Evolutionary conservation across 2,113 vertebrate species (phyloP).

Genomic region (Tyrannus savana): DNA sequence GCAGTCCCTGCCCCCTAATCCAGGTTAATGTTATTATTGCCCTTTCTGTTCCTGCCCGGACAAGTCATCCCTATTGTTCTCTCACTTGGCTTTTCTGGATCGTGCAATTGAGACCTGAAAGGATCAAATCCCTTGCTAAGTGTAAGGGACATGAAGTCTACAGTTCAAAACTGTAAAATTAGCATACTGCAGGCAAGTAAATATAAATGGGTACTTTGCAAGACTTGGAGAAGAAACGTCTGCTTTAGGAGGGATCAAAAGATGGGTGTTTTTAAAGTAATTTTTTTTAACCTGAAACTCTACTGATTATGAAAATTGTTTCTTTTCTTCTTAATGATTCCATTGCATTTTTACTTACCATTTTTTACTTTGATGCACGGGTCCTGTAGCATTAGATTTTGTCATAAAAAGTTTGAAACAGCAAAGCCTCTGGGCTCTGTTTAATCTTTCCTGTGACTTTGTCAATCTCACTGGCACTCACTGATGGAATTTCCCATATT

Average conservation of each 20-base stretch:
- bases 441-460: not conserved
- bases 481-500: not conserved
- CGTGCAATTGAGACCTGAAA: not conserved
- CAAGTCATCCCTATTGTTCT: not conserved
- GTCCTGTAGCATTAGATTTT: not conserved
- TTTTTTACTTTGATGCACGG: not conserved
- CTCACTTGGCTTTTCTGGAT: not conserved
- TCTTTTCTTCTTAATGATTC: not conserved
- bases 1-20: not conserved
- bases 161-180: not conserved
- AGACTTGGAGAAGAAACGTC: not conserved
- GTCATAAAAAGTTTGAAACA: not conserved
- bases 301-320: not conserved
- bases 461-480: not conserved
- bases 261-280: not conserved
- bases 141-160: not conserved
- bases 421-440: not conserved
- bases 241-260: not conserved
- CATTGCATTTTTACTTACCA: not conserved
- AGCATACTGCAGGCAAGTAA: not conserved
- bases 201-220: not conserved
- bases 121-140: not conserved
- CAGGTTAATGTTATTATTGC: not conserved
- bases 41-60: not conserved
- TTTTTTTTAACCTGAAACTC: not conserved